Percentiles rank a stretch among this genome's conserved stretches.
Evolutionary conservation across 1,140 invertebrate species (phyloP).

Genomic region (Macrotrachela quadricornifera): DNA sequence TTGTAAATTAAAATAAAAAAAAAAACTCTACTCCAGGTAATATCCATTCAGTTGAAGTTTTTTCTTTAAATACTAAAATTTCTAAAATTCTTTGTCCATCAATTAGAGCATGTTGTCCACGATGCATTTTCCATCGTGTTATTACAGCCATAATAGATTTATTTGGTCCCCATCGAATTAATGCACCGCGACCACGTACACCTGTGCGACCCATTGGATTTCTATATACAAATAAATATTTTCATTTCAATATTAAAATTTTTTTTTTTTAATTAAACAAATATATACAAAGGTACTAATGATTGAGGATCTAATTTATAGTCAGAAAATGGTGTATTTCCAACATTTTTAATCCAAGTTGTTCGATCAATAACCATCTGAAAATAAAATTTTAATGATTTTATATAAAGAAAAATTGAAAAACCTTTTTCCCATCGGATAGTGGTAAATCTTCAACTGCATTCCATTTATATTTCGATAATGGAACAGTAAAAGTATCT

Average conservation of each 20-base stretch:
- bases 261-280: too few relatives aligned
- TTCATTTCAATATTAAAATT: too few relatives aligned
- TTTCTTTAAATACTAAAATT: constrained; percentile 3
- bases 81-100: constrained; percentile 6
- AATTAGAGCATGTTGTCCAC: not conserved
- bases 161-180: constrained; percentile 34
- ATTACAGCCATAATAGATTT: constrained; percentile 28
- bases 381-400: too few relatives aligned
- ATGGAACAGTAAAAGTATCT: too few relatives aligned
- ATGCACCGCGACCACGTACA: constrained; percentile 25
- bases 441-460: too few relatives aligned
- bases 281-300: too few relatives aligned
- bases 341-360: constrained; percentile 1
- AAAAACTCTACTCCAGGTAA: not conserved
- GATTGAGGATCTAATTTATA: not conserved
- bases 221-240: not conserved
- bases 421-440: too few relatives aligned
- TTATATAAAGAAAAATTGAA: too few relatives aligned
- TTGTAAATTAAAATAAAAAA: too few relatives aligned
- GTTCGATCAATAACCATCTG: constrained; percentile 1
- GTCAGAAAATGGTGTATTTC: not conserved
- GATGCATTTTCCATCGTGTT: constrained; percentile 19
- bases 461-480: too few relatives aligned
- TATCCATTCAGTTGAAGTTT: constrained; percentile 1
- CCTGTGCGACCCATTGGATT: constrained; percentile 34